Evolutionary conservation across 1,140 invertebrate genomes (phyloP).

Genomic region (Zaprionus taronus): DNA sequence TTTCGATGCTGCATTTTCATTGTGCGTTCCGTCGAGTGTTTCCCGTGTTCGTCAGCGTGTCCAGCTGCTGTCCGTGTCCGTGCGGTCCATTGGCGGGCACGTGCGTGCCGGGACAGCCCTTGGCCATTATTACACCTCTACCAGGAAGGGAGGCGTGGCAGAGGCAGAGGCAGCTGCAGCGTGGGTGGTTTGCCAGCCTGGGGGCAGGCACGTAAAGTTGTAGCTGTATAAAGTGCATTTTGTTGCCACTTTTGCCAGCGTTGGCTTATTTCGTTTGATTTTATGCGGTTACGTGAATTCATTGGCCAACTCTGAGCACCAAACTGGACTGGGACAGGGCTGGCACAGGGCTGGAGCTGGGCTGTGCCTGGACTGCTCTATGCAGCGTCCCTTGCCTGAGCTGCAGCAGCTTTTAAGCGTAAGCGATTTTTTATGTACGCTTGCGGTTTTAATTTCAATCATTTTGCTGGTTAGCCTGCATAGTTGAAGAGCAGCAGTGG

Average conservation of each 20-base stretch:
- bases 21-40: conserved; percentile 39
- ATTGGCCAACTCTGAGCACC: conserved; percentile 52
- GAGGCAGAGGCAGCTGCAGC: conserved; percentile 7
- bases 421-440: conserved; percentile 81
- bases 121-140: conserved; percentile 78
- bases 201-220: conserved; percentile 50
- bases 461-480: conserved; percentile 60
- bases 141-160: background rate
- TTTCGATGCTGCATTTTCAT: conserved; percentile 50
- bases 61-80: conserved; percentile 33
- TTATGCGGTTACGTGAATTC: conserved; percentile 82
- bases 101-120: conserved; percentile 68
- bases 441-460: conserved; percentile 81
- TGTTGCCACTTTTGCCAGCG: conserved; percentile 75
- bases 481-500: background rate
- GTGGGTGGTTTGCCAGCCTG: conserved; percentile 17
- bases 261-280: conserved; percentile 83
- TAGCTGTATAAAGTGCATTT: conserved; percentile 74
- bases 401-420: conserved; percentile 61
- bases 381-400: background rate
- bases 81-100: conserved; percentile 56
- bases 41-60: conserved; percentile 13
- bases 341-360: background rate
- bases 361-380: no score
- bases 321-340: no score